Conservation (phyloP, 2,797 vertebrate genomes). For the Etheostoma nigrum region DNA sequence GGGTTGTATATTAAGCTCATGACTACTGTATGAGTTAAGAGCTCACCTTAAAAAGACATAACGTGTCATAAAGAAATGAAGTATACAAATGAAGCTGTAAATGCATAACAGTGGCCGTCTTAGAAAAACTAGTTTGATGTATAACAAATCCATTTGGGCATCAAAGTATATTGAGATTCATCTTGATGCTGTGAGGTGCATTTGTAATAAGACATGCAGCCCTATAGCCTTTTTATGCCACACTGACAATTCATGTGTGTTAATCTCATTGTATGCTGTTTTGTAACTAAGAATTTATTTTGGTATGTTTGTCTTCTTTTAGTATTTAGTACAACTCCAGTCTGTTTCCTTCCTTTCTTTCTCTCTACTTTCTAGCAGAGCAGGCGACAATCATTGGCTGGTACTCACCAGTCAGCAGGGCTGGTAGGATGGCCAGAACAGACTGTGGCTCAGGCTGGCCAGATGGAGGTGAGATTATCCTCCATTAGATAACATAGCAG, state of each 20-base stretch:
- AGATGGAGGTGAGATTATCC: constrained; percentile 76
- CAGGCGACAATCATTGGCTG: constrained; percentile 39
- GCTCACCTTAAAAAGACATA: neutral
- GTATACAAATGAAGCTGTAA: neutral
- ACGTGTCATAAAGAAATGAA: neutral
- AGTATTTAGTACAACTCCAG: neutral
- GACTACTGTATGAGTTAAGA: neutral
- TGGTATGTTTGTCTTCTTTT: neutral
- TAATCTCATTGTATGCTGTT: neutral
- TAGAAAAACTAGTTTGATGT: neutral
- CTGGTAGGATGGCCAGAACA: constrained; percentile 39
- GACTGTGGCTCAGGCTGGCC: constrained; percentile 53
- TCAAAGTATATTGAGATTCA: neutral
- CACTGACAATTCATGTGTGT: neutral
- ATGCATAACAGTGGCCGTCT: neutral
- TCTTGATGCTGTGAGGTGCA: neutral
- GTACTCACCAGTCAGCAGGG: constrained; percentile 35
- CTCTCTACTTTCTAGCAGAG: neutral
- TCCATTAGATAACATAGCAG: constrained; percentile 67
- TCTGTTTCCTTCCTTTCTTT: neutral
- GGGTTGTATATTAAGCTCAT: neutral
- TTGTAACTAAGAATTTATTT: neutral
- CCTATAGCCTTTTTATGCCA: neutral
- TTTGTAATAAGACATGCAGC: neutral
- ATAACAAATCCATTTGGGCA: neutral